Evolutionary conservation across 2,797 vertebrate genomes (phyloP).

Genomic region (Chelmon rostratus): DNA sequence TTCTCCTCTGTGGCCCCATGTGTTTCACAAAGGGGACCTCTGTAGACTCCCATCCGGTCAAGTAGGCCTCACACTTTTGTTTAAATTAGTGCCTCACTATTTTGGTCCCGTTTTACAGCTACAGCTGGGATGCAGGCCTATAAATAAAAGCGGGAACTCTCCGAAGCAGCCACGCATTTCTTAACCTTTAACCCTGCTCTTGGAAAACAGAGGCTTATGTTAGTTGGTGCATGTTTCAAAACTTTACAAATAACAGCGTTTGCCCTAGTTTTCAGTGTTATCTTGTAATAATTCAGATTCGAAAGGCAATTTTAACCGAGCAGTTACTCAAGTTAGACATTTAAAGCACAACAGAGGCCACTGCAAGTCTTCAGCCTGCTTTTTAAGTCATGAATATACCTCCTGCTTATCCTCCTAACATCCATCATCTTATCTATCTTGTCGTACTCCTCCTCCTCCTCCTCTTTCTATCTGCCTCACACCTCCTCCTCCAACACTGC

Average conservation of each 20-base stretch:
- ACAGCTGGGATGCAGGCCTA: conserved; percentile 25
- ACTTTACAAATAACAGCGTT: conserved; percentile 16
- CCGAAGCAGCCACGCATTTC: conserved; percentile 13
- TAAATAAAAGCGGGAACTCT: conserved; percentile 17
- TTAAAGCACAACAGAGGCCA: conserved; percentile 17
- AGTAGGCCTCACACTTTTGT: conserved; percentile 44
- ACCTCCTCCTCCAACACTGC: conserved; percentile 38
- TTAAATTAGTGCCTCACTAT: conserved; percentile 52
- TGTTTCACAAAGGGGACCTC: conserved; percentile 59
- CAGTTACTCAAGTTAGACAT: conserved; percentile 29
- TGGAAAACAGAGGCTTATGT: conserved; percentile 10
- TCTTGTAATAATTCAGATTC: conserved; percentile 23
- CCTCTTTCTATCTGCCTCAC: conserved; percentile 5
- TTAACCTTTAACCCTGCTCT: conserved; percentile 51
- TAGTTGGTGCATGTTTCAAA: neutral
- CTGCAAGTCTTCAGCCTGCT: neutral
- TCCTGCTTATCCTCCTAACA: conserved; percentile 19
- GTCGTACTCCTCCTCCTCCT: conserved; percentile 27
- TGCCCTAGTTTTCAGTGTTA: conserved; percentile 17
- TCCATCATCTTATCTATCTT: conserved; percentile 51
- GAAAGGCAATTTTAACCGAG: neutral
- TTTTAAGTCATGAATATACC: conserved; percentile 29
- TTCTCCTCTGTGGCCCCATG: conserved; percentile 29
- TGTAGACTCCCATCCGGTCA: conserved; percentile 46
- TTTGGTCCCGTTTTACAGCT: conserved; percentile 43